Evolutionary conservation across 2,113 vertebrate species (phyloP).

Genomic region (Pteronura brasiliensis): DNA sequence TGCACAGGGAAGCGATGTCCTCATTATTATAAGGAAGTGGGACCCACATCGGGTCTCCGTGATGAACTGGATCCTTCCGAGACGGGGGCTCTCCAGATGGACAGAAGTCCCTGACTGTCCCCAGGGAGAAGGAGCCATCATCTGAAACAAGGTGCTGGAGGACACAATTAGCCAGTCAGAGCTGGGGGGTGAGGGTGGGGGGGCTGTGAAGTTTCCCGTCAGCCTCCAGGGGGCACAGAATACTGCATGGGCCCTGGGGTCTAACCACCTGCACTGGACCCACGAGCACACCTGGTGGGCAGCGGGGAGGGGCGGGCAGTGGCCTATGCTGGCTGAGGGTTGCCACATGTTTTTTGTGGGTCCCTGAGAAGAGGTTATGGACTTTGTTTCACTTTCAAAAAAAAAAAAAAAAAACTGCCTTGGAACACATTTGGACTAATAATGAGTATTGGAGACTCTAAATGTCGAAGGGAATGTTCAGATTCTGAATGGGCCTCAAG

Average conservation of each 20-base stretch:
- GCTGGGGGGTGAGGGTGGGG: rapidly evolving
- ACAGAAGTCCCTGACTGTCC: background rate
- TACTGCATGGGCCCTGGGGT: background rate
- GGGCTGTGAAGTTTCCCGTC: rapidly evolving
- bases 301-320: background rate
- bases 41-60: background rate
- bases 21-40: background rate
- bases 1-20: background rate
- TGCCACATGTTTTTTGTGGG: background rate
- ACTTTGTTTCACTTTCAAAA: background rate
- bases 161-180: background rate
- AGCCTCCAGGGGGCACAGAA: background rate
- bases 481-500: background rate
- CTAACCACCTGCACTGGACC: background rate
- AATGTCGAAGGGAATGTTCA: background rate
- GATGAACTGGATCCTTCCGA: background rate
- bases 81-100: background rate
- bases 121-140: background rate
- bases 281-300: background rate
- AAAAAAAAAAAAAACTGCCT: background rate
- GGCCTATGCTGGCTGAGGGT: background rate
- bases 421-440: background rate
- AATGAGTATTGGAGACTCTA: background rate
- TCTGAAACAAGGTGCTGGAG: background rate
- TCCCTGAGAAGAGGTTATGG: background rate